These are phyloP conservation scores for Apodemus speciosus DNA, from an alignment of 2,113 vertebrate species.

Conservation along the genomic window DNA sequence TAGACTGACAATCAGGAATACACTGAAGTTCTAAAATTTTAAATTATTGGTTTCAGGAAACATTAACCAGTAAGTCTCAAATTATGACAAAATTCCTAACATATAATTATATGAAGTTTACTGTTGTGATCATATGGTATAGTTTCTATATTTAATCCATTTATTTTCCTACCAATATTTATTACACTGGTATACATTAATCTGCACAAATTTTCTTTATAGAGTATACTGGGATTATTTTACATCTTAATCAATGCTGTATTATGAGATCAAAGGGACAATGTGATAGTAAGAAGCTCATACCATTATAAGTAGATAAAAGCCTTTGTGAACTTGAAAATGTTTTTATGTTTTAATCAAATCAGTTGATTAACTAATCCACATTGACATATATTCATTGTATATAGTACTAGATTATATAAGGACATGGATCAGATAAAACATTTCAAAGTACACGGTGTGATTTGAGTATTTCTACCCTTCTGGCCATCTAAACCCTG, in stretches of 20 bases:
- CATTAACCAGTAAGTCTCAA: background rate
- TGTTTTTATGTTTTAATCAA: background rate
- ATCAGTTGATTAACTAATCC: background rate
- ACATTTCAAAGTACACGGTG: background rate
- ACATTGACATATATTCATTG: background rate
- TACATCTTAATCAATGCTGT: constrained; percentile 9
- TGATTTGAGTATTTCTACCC: no score
- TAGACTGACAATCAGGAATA: constrained; percentile 12
- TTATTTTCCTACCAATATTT: background rate
- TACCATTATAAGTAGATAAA: background rate
- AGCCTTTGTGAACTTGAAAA: background rate
- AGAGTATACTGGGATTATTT: background rate
- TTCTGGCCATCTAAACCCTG: background rate
- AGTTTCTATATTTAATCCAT: background rate
- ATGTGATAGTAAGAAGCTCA: background rate
- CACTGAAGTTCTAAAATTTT: background rate
- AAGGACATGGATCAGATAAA: background rate
- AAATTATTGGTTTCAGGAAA: background rate
- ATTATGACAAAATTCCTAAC: background rate
- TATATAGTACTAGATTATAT: background rate
- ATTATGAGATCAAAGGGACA: background rate
- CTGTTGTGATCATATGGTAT: background rate
- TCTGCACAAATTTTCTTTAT: background rate
- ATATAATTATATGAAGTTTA: background rate
- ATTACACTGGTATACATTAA: background rate